phyloP scores from a whole-genome alignment of 2,888 invertebrate genomes.

The Sipunculus nudus region DNA sequence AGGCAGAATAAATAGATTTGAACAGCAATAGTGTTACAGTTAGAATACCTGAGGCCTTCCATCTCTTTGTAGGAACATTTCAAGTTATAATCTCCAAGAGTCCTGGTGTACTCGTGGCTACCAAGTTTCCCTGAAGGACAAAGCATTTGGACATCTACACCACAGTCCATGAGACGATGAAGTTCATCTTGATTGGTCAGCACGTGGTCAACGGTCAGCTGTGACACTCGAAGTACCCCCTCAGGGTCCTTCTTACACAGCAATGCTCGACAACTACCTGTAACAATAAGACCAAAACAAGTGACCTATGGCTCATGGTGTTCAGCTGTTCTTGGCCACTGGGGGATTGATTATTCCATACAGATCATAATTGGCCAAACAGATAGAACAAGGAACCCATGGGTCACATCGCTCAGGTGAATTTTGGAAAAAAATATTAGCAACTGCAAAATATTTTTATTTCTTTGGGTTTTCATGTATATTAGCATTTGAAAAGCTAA shows the following conservation, averaged over 20 bases:
- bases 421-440: too few relatives aligned
- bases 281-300: neutral
- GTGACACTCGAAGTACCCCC: slow-evolving; percentile 80
- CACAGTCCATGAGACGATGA: slow-evolving; percentile 78
- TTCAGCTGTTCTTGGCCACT: too few relatives aligned
- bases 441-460: too few relatives aligned
- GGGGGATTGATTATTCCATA: too few relatives aligned
- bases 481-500: too few relatives aligned
- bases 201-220: slow-evolving; percentile 86
- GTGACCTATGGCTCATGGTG: too few relatives aligned
- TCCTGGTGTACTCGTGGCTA: slow-evolving; percentile 78
- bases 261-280: slow-evolving; percentile 77
- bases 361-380: too few relatives aligned
- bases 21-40: neutral
- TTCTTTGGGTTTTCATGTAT: too few relatives aligned
- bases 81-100: slow-evolving; percentile 86
- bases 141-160: slow-evolving; percentile 77
- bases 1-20: neutral
- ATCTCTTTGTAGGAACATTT: slow-evolving; percentile 88
- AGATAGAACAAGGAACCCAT: too few relatives aligned
- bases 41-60: slow-evolving; percentile 72
- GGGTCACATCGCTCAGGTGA: too few relatives aligned
- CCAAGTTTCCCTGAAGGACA: slow-evolving; percentile 76
- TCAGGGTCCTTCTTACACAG: slow-evolving; percentile 82
- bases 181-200: slow-evolving; percentile 86